phyloP scores from a whole-genome alignment of 2,113 vertebrate genomes.

The Zosterops hypoxanthus region DNA sequence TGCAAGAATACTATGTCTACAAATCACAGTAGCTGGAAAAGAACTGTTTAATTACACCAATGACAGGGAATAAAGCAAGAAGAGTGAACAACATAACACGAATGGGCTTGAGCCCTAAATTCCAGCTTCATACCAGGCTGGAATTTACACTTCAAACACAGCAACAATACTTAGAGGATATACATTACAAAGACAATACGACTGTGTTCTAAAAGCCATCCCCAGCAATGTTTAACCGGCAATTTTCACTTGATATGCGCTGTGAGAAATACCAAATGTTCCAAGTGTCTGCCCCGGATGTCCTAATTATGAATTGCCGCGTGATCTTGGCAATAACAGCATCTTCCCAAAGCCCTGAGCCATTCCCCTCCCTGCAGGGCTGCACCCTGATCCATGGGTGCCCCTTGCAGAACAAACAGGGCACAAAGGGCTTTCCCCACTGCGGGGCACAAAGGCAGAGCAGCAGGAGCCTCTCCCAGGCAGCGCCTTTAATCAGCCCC shows the following conservation, averaged over 20 bases:
- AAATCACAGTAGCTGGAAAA: neutral
- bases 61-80: neutral
- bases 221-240: neutral
- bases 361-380: neutral
- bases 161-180: neutral
- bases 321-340: neutral
- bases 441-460: neutral
- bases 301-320: neutral
- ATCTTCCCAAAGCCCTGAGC: neutral
- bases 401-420: neutral
- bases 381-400: neutral
- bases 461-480: neutral
- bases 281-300: neutral
- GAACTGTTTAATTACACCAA: neutral
- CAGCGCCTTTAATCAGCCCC: neutral
- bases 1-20: neutral
- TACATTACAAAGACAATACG: neutral
- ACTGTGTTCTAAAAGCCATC: neutral
- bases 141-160: neutral
- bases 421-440: neutral
- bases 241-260: neutral
- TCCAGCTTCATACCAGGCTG: neutral
- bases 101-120: neutral
- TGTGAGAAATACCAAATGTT: neutral
- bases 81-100: neutral